Evolutionary conservation across 1,140 invertebrate genomes (phyloP), one percentile per base, ranked within the genome.

Genomic region (Agrilus planipennis): DNA sequence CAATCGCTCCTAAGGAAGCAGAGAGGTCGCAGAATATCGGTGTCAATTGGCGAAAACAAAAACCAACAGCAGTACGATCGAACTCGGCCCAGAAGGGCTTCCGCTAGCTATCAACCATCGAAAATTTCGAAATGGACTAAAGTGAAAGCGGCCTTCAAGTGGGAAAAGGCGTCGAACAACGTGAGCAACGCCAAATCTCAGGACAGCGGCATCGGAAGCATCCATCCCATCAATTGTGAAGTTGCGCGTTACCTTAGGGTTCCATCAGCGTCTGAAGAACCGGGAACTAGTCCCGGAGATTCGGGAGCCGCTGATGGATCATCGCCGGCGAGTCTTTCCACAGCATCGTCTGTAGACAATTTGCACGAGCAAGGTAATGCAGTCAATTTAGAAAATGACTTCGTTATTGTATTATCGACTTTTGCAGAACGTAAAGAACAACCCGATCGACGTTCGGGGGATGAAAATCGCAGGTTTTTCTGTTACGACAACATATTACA

Each of bases 121-220:
- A 74, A 81, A 57, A 70, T 82, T 6, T 85, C 82, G 1, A 84
- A 84, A 51, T 87, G 84, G 84, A 85, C 79, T 2, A 76, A 78
- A 57, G 83, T 87, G 6, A 85, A 85, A 60, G 80, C 82, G 15
- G 84, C 82, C 9, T 82, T 86, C 45, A 79, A 76, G 51, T 84
- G 74, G 78, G 77, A 81, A 49, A 69, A 68, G n/a, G 72, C 74
- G 4, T 62, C 64, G 10, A 55, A 61, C 11, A 57, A 43, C 3
- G 56, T 57, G 3, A 51, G 46, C 21, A 53, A 53, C 41, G 47
- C 57, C 10, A 66, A 62, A 47, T 65, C 52, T 2, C 60, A 59
- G 25, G 67, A 71, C 39, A 60, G 59, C 36, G 57, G 63, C 16
- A 53, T 60, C 23, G 53, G 64, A 34, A 47, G 61, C 4, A 44